Conservation (phyloP, 2,888 invertebrate species). For the Acanthacorydalis orientalis region DNA sequence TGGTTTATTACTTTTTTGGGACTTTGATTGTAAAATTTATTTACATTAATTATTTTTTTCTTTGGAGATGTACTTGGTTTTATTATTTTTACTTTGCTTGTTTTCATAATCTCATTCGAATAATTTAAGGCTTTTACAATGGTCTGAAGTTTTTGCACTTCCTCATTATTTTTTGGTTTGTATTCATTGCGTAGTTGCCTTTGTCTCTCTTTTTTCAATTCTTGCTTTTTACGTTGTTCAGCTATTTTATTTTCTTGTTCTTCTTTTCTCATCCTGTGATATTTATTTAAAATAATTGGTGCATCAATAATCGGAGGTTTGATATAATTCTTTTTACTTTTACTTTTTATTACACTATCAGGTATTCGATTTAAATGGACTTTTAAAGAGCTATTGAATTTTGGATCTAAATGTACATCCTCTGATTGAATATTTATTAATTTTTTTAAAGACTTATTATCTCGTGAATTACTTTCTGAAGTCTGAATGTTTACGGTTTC, state of each 20-base stretch:
- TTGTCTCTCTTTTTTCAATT: background rate
- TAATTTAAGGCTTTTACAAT: background rate
- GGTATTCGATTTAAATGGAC: background rate
- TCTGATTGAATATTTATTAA: no score
- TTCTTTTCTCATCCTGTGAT: background rate
- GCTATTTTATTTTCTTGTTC: background rate
- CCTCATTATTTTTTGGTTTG: background rate
- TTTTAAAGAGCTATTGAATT: no score
- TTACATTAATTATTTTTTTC: no score
- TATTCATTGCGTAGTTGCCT: background rate
- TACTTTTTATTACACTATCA: background rate
- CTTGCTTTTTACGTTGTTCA: background rate
- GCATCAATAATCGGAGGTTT: background rate
- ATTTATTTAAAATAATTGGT: background rate
- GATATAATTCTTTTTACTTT: background rate
- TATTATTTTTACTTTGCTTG: no score
- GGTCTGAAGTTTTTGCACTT: background rate
- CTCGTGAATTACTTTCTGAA: no score
- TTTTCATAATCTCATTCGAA: no score
- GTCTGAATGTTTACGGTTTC: no score
- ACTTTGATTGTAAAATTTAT: no score
- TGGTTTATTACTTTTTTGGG: no score
- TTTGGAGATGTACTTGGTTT: background rate
- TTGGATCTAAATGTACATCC: no score
- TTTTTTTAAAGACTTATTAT: no score